These are phyloP conservation scores for Triops longicaudatus DNA, from an alignment of 1,140 invertebrate genomes.

Conservation along the genomic window DNA sequence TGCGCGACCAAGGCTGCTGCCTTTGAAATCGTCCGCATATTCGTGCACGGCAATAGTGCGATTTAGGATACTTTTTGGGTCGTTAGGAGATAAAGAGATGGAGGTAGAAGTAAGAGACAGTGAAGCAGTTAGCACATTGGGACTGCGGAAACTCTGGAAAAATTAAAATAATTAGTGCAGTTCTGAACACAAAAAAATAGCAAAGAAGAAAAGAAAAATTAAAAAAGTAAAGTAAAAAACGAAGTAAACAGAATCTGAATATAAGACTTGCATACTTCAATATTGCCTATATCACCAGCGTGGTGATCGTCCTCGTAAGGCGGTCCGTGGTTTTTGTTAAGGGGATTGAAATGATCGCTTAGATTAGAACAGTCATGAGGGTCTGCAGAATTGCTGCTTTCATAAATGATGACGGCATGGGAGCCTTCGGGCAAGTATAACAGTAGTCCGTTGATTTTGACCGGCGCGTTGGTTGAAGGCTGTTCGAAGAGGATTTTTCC, in stretches of 20 bases:
- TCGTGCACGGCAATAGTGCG: conserved; percentile 24
- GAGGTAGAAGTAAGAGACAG: neutral
- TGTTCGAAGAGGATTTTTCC: neutral
- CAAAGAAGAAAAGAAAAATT: too few relatives aligned
- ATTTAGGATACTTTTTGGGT: conserved; percentile 18
- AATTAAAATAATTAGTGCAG: neutral
- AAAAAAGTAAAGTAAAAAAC: too few relatives aligned
- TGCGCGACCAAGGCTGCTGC: neutral
- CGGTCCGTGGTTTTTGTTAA: conserved; percentile 40
- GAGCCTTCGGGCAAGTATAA: conserved; percentile 20
- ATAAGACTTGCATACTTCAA: conserved; percentile 33
- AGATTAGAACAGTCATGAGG: conserved; percentile 27
- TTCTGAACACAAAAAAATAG: neutral
- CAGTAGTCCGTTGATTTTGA: conserved; percentile 23
- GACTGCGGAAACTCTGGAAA: neutral
- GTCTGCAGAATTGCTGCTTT: conserved; percentile 26
- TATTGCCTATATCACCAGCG: conserved; percentile 50
- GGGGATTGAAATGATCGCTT: conserved; percentile 29
- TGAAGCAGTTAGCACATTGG: neutral
- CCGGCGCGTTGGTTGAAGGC: conserved; percentile 1
- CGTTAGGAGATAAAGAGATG: conserved; percentile 18
- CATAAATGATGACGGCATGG: conserved; percentile 22
- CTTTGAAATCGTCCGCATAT: conserved; percentile 23
- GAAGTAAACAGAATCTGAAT: too few relatives aligned
- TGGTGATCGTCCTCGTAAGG: conserved; percentile 44